A percentile compares a stretch with the other conserved stretches of the same genome.
phyloP scores from a whole-genome alignment of 1,140 invertebrate species.

The Rhyacophila brunnea region DNA sequence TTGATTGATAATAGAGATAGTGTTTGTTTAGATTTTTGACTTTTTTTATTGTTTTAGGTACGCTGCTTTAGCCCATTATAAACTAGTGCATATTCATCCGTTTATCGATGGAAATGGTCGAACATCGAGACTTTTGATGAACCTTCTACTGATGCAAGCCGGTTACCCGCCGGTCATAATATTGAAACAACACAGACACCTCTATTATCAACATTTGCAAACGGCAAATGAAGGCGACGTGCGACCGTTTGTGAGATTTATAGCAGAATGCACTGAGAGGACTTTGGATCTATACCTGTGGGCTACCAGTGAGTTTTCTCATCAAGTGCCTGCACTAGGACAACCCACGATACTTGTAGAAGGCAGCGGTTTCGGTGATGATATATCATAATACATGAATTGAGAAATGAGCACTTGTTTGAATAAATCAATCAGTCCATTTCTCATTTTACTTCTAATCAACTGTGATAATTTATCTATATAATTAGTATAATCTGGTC shows the following conservation, averaged over 20 bases:
- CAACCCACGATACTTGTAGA: constrained; percentile 45
- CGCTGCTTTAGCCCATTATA: constrained; percentile 94
- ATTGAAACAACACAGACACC: constrained; percentile 80
- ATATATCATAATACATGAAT: constrained; percentile 19
- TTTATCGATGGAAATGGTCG: constrained; percentile 93
- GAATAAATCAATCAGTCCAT: no score
- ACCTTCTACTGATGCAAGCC: constrained; percentile 95
- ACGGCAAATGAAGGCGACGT: constrained; percentile 90
- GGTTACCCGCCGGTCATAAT: constrained; percentile 96
- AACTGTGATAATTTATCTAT: no score
- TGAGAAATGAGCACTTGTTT: neutral
- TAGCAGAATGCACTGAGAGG: constrained; percentile 90
- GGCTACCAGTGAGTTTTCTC: constrained; percentile 66
- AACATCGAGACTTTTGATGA: constrained; percentile 93
- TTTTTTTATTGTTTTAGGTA: constrained; percentile 57
- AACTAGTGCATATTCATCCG: constrained; percentile 93
- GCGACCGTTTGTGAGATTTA: constrained; percentile 91
- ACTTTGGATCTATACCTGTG: constrained; percentile 92
- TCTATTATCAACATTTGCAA: constrained; percentile 85
- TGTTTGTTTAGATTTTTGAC: no score
- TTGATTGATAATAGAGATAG: no score
- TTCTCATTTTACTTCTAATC: no score
- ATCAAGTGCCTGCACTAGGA: constrained; percentile 57
- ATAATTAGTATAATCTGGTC: no score
- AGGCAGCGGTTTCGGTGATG: constrained; percentile 22